These are phyloP conservation scores for Botia kubotai DNA, from an alignment of 2,797 vertebrate genomes.

Conservation along the genomic window DNA sequence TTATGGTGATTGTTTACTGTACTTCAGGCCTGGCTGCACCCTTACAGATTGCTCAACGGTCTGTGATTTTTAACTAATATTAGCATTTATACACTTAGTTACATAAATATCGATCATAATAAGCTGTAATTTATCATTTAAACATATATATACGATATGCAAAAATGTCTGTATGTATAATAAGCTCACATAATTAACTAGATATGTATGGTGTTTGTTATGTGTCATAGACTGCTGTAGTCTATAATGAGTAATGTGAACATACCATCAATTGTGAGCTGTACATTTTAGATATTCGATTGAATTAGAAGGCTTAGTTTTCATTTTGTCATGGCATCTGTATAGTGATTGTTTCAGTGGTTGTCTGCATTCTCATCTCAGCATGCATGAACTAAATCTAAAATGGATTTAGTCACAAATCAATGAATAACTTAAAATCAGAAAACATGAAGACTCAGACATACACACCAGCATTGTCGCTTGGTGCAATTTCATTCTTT, in stretches of 20 bases:
- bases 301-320: slow-evolving; percentile 34
- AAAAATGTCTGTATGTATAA: not conserved
- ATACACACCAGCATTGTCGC: not conserved
- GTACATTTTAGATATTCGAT: slow-evolving; percentile 7
- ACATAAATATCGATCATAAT: slow-evolving; percentile 17
- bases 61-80: slow-evolving; percentile 14
- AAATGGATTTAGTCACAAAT: slow-evolving; percentile 34
- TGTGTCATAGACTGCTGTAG: too few species aligned
- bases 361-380: not conserved
- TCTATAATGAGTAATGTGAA: not conserved
- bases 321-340: slow-evolving; percentile 5
- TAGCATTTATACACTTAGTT: slow-evolving; percentile 23
- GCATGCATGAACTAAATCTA: slow-evolving; percentile 16
- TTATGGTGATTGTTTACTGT: slow-evolving; percentile 41
- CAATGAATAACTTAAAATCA: slow-evolving; percentile 5
- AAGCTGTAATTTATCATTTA: not conserved
- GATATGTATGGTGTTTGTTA: not conserved
- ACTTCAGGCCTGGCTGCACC: slow-evolving; percentile 14
- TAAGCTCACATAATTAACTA: not conserved
- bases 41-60: not conserved
- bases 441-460: not conserved
- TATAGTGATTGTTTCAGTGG: slow-evolving; percentile 6
- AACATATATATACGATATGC: not conserved
- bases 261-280: not conserved
- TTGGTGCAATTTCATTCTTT: not conserved